Conservation (phyloP, 2,888 invertebrate genomes). For the Leptopterna dolabrata region DNA sequence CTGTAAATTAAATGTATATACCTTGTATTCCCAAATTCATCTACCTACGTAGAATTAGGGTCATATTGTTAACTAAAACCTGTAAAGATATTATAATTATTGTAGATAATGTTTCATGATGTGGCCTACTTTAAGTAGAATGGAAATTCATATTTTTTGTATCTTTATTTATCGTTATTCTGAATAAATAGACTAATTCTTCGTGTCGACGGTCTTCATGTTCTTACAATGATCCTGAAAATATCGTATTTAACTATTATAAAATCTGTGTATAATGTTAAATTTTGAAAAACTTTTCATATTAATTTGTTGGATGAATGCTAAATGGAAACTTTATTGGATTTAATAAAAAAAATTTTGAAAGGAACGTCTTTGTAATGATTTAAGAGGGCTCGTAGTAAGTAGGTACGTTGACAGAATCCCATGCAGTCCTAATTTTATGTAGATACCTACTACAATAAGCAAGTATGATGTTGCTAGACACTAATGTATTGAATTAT, state of each 20-base stretch:
- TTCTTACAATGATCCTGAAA: background rate
- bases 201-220: slow-evolving; percentile 47
- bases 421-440: background rate
- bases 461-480: too few species aligned
- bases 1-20: slow-evolving; percentile 40
- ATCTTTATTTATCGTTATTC: slow-evolving; percentile 10
- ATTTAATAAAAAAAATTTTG: background rate
- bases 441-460: too few species aligned
- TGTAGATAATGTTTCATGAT: slow-evolving; percentile 33
- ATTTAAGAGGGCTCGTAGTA: background rate
- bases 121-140: slow-evolving; percentile 31
- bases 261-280: background rate
- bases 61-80: slow-evolving; percentile 25
- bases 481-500: too few species aligned
- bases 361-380: background rate
- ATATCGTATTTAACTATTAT: background rate
- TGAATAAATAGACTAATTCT: background rate
- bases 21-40: background rate
- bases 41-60: background rate
- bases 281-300: background rate
- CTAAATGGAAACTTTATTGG: background rate
- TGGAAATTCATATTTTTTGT: background rate
- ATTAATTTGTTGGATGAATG: background rate
- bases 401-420: background rate
- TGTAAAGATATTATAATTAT: slow-evolving; percentile 25